Conservation (phyloP, 92 coral and sea anemone genomes). For the Paragorgia papillata region DNA sequence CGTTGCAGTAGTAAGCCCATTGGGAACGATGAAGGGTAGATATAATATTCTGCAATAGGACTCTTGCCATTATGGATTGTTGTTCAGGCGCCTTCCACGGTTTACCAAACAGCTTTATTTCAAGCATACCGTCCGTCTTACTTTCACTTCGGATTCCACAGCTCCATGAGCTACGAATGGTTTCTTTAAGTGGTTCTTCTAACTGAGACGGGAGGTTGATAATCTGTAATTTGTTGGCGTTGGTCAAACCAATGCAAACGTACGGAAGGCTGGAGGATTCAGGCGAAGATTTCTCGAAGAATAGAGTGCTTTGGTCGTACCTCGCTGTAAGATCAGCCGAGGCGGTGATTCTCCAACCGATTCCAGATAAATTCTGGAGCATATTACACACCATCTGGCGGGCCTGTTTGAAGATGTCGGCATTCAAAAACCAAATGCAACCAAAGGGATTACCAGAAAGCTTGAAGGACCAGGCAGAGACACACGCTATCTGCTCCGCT, state of each 20-base stretch:
- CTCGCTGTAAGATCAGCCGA: conserved; percentile 46
- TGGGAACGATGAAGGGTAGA: conserved; percentile 44
- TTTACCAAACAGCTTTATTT: conserved; percentile 50
- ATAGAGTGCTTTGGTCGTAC: conserved; percentile 45
- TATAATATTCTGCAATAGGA: conserved; percentile 53
- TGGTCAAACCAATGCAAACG: conserved; percentile 61
- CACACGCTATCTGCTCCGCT: conserved; percentile 32
- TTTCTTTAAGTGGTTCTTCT: conserved; percentile 46
- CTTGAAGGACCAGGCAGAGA: conserved; percentile 54
- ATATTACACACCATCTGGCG: conserved; percentile 54
- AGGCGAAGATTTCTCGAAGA: conserved; percentile 47
- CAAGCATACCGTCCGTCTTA: conserved; percentile 29
- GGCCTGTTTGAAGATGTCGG: conserved; percentile 5
- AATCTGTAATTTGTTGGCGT: conserved; percentile 59
- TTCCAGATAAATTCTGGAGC: conserved; percentile 47
- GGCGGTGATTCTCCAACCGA: conserved; percentile 58
- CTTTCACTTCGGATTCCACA: conserved; percentile 57
- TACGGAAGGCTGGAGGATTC: conserved; percentile 35
- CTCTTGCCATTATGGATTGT: conserved; percentile 51
- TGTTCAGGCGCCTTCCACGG: conserved; percentile 60
- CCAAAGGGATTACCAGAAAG: conserved; percentile 16
- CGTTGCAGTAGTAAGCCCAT: conserved; percentile 53
- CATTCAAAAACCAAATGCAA: conserved; percentile 23
- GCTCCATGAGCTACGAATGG: conserved; percentile 45
- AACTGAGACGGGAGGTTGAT: conserved; percentile 58